Conservation (phyloP, 2,797 vertebrate species). For the Sebastes variabilis region DNA sequence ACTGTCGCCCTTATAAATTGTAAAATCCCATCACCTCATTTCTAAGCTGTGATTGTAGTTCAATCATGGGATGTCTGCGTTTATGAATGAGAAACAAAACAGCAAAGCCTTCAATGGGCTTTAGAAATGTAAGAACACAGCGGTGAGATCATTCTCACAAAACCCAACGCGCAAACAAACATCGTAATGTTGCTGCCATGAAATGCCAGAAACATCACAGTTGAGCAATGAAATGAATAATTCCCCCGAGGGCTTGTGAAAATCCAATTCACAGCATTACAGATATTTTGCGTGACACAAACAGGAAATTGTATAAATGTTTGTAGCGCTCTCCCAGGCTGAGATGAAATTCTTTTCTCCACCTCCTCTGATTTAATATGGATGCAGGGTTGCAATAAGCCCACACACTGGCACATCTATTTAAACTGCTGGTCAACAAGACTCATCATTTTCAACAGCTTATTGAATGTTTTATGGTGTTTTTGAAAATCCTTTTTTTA, state of each 20-base stretch:
- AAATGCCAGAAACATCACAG: constrained; percentile 27
- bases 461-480: background rate
- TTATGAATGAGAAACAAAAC: background rate
- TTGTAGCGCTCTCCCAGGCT: background rate
- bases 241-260: constrained; percentile 28
- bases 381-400: background rate
- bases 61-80: background rate
- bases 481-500: no score
- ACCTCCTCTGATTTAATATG: constrained; percentile 12
- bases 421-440: background rate
- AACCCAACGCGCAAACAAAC: constrained; percentile 18
- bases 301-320: constrained; percentile 29
- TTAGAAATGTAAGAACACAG: constrained; percentile 1
- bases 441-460: background rate
- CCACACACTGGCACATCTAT: background rate
- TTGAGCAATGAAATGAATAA: constrained; percentile 22
- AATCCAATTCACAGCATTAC: constrained; percentile 40
- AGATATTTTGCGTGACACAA: constrained; percentile 34
- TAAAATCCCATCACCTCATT: background rate
- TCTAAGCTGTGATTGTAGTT: constrained; percentile 14
- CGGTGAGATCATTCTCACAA: background rate
- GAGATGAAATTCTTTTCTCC: constrained; percentile 22
- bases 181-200: background rate
- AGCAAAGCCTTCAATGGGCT: constrained; percentile 2
- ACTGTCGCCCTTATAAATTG: background rate